These are phyloP conservation scores for Drosophila littoralis DNA, from an alignment of 1,140 invertebrate genomes.

Conservation along the genomic window DNA sequence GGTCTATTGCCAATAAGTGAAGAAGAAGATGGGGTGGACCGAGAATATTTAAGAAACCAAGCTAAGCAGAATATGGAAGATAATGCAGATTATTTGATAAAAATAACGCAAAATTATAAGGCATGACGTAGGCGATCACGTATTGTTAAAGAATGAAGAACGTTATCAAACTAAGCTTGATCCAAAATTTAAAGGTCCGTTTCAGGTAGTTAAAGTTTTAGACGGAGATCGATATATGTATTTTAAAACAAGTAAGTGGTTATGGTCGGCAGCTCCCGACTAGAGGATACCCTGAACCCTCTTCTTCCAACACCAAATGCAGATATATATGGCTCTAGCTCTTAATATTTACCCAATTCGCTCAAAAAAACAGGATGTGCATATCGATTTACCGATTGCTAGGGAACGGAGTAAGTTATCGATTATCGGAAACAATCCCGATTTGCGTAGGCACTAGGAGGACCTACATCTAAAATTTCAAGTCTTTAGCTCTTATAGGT, in stretches of 20 bases:
- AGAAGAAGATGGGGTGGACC: not conserved
- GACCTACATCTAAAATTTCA: too few relatives aligned
- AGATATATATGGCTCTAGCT: too few relatives aligned
- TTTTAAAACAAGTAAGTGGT: not conserved
- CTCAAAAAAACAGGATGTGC: too few relatives aligned
- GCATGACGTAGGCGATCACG: constrained; percentile 25
- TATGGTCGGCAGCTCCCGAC: too few relatives aligned
- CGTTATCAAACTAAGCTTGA: constrained; percentile 12
- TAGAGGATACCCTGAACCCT: too few relatives aligned
- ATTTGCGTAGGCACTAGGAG: too few relatives aligned
- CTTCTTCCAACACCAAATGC: too few relatives aligned
- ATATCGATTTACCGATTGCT: too few relatives aligned
- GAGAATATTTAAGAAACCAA: not conserved
- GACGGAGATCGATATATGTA: not conserved
- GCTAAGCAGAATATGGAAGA: not conserved
- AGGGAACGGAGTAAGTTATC: too few relatives aligned
- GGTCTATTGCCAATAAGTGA: not conserved
- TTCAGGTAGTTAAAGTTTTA: not conserved
- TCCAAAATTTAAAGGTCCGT: constrained; percentile 13
- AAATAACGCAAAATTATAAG: not conserved
- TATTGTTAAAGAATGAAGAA: not conserved
- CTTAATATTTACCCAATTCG: too few relatives aligned
- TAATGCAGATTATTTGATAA: not conserved
- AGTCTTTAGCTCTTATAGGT: too few relatives aligned
- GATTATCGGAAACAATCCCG: too few relatives aligned